These are phyloP conservation scores for Ricordea florida DNA, from an alignment of 92 coral and sea anemone species.

Conservation along the genomic window DNA sequence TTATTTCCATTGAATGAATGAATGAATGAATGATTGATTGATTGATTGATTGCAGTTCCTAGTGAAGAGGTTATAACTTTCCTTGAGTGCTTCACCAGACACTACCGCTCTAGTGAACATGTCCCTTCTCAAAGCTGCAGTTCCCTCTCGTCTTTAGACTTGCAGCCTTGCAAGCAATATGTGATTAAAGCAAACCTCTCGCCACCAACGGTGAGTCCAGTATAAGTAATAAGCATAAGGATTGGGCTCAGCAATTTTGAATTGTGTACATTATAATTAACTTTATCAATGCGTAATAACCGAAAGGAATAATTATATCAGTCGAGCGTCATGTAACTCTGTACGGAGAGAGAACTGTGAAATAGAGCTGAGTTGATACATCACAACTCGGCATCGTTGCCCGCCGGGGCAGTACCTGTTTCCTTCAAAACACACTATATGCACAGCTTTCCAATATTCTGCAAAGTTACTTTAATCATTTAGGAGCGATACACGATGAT, in stretches of 20 bases:
- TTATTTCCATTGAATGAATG: not conserved
- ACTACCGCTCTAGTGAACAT: constrained; percentile 17
- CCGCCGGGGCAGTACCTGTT: constrained; percentile 4
- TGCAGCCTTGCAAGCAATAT: constrained; percentile 13
- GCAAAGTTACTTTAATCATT: not conserved
- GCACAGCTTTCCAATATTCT: constrained; percentile 3
- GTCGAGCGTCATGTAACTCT: no score
- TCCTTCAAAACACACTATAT: constrained; percentile 8
- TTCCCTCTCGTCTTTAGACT: constrained; percentile 18
- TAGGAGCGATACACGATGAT: not conserved
- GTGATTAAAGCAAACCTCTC: constrained; percentile 23
- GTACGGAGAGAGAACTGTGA: constrained; percentile 4
- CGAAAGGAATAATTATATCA: no score
- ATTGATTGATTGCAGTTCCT: constrained; percentile 21
- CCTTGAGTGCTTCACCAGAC: constrained; percentile 12
- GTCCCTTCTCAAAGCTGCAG: constrained; percentile 15
- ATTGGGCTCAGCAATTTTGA: no score
- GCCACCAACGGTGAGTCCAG: constrained; percentile 14
- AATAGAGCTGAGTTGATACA: no score
- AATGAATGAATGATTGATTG: not conserved
- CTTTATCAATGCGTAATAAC: no score
- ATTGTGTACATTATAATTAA: no score
- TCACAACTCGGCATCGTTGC: constrained; percentile 6
- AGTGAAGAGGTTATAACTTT: constrained; percentile 24
- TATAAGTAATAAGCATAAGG: constrained; percentile 1